These are phyloP conservation scores for Melikaiella ostensackeni DNA, from an alignment of 2,888 invertebrate species.

Conservation along the genomic window DNA sequence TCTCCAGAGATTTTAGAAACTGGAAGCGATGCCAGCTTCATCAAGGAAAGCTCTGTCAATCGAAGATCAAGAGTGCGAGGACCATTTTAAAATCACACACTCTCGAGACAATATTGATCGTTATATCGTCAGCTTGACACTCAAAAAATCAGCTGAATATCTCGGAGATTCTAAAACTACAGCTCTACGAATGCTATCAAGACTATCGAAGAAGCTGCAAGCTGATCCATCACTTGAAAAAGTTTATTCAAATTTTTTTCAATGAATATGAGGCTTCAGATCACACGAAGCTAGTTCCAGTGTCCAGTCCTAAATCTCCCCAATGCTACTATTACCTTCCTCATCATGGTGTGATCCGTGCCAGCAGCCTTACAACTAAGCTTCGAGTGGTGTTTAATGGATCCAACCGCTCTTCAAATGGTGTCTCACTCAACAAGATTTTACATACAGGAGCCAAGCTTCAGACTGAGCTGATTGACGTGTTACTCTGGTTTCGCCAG, in stretches of 20 bases:
- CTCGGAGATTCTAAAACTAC: constrained; percentile 1
- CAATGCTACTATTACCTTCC: constrained; percentile 44
- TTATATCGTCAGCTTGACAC: background rate
- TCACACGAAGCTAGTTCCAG: constrained; percentile 28
- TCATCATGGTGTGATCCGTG: constrained; percentile 55
- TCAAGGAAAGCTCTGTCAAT: background rate
- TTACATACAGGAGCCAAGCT: constrained; percentile 59
- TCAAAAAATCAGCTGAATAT: background rate
- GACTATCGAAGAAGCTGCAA: too few relatives aligned
- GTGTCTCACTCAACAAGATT: constrained; percentile 57
- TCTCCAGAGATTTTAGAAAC: constrained; percentile 19
- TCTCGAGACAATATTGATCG: constrained; percentile 6
- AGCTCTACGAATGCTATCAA: too few relatives aligned
- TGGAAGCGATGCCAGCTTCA: constrained; percentile 6
- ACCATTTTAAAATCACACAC: constrained; percentile 17
- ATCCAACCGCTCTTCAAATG: constrained; percentile 46
- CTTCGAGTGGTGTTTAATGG: background rate
- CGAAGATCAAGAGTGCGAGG: constrained; percentile 35
- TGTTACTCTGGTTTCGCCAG: constrained; percentile 56
- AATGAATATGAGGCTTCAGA: constrained; percentile 17
- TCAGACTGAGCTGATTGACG: constrained; percentile 50
- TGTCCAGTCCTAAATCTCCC: background rate
- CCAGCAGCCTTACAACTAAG: constrained; percentile 54
- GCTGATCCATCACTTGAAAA: background rate
- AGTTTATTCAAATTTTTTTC: constrained; percentile 26